Evolutionary conservation across 1,140 invertebrate genomes (phyloP).

Genomic region (Lasioglossum albipes): DNA sequence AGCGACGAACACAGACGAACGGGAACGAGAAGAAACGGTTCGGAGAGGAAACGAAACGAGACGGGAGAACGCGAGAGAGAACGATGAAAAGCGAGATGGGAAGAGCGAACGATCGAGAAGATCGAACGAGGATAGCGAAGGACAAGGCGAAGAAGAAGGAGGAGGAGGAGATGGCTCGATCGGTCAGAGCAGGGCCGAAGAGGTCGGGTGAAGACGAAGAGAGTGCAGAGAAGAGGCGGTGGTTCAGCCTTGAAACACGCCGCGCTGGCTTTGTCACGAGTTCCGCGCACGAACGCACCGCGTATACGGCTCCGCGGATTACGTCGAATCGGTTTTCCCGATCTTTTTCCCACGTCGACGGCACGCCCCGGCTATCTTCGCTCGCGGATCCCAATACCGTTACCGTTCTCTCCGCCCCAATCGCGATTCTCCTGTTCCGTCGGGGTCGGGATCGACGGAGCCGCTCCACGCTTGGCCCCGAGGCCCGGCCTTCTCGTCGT

Average conservation of each 20-base stretch:
- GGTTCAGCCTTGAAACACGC: conserved; percentile 60
- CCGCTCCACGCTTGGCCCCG: too few species aligned
- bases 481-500: too few species aligned
- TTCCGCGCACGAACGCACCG: conserved; percentile 37
- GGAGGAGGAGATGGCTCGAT: neutral
- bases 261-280: conserved; percentile 42
- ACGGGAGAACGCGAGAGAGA: neutral
- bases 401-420: neutral
- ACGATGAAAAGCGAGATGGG: too few species aligned
- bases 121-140: neutral
- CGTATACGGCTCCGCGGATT: conserved; percentile 25
- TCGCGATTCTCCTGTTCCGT: too few species aligned
- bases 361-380: conserved; percentile 1
- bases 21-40: neutral
- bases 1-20: conserved; percentile 15
- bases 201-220: conserved; percentile 3
- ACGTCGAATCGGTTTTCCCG: conserved; percentile 44
- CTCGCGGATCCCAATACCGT: conserved; percentile 20
- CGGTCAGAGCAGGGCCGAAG: neutral
- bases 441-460: too few species aligned
- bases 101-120: neutral
- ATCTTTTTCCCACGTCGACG: conserved; percentile 32
- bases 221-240: conserved; percentile 28
- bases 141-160: neutral
- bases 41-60: neutral